phyloP scores from a whole-genome alignment of 1,140 invertebrate species.

The Caerostris extrusa region DNA sequence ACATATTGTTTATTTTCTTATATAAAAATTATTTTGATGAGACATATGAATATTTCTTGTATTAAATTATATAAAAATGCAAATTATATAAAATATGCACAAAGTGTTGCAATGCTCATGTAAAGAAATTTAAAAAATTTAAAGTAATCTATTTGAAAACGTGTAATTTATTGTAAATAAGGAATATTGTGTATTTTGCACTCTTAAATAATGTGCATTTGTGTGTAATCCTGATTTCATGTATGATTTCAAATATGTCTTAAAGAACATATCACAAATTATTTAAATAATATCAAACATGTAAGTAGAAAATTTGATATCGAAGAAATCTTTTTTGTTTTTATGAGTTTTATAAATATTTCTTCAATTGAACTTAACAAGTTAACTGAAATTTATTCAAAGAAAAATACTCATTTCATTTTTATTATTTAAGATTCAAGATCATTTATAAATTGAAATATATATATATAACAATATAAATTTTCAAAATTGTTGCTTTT shows the following conservation, averaged over 20 bases:
- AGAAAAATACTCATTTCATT: too few species aligned
- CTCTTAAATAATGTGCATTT: not conserved
- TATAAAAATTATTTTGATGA: not conserved
- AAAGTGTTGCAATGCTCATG: constrained; percentile 16
- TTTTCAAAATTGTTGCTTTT: too few species aligned
- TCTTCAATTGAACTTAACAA: too few species aligned
- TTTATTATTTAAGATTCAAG: too few species aligned
- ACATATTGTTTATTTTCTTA: not conserved
- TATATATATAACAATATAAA: too few species aligned
- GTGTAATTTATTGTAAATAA: constrained; percentile 19
- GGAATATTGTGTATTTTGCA: not conserved
- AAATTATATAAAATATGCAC: constrained; percentile 11
- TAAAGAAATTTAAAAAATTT: not conserved
- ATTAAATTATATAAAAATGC: not conserved
- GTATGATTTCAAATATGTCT: not conserved
- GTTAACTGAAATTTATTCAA: too few species aligned
- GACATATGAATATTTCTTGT: constrained; percentile 15
- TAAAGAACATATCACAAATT: too few species aligned
- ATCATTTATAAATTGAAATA: too few species aligned
- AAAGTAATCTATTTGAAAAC: not conserved
- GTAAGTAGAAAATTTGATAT: too few species aligned
- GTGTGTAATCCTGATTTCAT: not conserved
- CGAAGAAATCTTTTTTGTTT: too few species aligned
- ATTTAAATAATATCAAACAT: too few species aligned
- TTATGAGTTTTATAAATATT: too few species aligned